Percentiles rank a stretch among this genome's conserved stretches.
Conservation (phyloP, 2,113 vertebrate species). For the Percina caprodes region DNA sequence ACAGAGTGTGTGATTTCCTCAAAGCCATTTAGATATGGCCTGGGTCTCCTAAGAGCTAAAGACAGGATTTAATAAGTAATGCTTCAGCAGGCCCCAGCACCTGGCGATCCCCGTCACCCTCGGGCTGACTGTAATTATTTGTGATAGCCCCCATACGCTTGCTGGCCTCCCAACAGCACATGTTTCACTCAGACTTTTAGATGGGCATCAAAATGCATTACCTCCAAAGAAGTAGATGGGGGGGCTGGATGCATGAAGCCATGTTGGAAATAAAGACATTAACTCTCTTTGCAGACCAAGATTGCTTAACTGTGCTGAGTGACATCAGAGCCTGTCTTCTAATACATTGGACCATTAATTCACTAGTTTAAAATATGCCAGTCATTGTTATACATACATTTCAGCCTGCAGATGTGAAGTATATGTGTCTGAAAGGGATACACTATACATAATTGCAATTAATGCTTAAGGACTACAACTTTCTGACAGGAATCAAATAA, state of each 20-base stretch:
- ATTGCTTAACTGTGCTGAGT: constrained; percentile 36
- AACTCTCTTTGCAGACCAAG: constrained; percentile 44
- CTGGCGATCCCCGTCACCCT: constrained; percentile 71
- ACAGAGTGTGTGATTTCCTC: constrained; percentile 75
- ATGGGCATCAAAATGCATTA: constrained; percentile 77
- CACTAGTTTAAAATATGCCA: neutral
- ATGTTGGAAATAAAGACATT: constrained; percentile 71
- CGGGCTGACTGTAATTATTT: constrained; percentile 78
- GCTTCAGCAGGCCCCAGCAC: constrained; percentile 68
- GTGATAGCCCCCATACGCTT: constrained; percentile 73
- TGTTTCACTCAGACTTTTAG: constrained; percentile 74
- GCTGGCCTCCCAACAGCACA: constrained; percentile 67
- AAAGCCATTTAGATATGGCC: constrained; percentile 73
- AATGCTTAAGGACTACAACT: neutral
- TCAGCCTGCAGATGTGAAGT: neutral
- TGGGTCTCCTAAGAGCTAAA: constrained; percentile 57
- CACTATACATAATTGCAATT: neutral
- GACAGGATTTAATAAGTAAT: constrained; percentile 78
- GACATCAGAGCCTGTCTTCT: constrained; percentile 15
- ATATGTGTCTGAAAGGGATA: neutral
- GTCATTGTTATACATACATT: neutral
- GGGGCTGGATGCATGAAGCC: constrained; percentile 42
- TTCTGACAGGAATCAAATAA: neutral
- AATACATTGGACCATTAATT: constrained; percentile 16
- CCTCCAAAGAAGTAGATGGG: constrained; percentile 52